phyloP scores from a whole-genome alignment of 2,888 invertebrate genomes.

The Biston betularia region DNA sequence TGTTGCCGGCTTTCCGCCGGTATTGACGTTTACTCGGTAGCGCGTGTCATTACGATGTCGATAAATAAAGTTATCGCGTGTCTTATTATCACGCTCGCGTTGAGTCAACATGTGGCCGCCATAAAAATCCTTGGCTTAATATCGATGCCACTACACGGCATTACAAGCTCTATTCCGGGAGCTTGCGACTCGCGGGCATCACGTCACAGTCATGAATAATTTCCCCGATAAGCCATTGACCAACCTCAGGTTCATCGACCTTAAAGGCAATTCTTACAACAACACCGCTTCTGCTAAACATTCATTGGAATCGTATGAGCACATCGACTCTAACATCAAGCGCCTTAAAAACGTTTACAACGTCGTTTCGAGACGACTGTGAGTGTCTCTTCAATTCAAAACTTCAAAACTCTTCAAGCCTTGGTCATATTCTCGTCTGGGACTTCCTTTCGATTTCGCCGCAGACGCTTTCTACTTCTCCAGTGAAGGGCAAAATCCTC shows the following conservation, averaged over 20 bases:
- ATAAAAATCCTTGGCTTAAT: conserved; percentile 79
- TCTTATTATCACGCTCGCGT: conserved; percentile 13
- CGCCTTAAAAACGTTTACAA: conserved; percentile 48
- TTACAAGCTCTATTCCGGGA: conserved; percentile 84
- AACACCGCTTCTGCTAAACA: conserved; percentile 30
- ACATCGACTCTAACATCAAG: conserved; percentile 39
- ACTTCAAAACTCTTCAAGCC: too few relatives aligned
- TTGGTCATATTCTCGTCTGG: conserved; percentile 76
- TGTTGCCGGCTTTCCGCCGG: not conserved
- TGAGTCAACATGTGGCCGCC: conserved; percentile 58
- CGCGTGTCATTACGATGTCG: conserved; percentile 3
- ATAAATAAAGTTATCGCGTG: conserved; percentile 8
- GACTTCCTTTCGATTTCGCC: conserved; percentile 76
- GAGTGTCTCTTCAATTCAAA: conserved; percentile 56
- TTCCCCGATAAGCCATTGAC: conserved; percentile 73
- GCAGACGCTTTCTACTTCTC: conserved; percentile 79
- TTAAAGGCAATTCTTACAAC: conserved; percentile 52
- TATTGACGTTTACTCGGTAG: not conserved
- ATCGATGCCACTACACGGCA: conserved; percentile 84
- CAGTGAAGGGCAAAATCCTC: conserved; percentile 58
- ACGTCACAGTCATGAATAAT: conserved; percentile 87
- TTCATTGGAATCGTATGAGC: conserved; percentile 50
- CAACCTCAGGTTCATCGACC: conserved; percentile 83
- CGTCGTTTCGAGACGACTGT: conserved; percentile 56
- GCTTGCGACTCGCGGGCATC: conserved; percentile 84